Conservation (phyloP, 2,113 vertebrate species). For the Microtus pennsylvanicus region DNA sequence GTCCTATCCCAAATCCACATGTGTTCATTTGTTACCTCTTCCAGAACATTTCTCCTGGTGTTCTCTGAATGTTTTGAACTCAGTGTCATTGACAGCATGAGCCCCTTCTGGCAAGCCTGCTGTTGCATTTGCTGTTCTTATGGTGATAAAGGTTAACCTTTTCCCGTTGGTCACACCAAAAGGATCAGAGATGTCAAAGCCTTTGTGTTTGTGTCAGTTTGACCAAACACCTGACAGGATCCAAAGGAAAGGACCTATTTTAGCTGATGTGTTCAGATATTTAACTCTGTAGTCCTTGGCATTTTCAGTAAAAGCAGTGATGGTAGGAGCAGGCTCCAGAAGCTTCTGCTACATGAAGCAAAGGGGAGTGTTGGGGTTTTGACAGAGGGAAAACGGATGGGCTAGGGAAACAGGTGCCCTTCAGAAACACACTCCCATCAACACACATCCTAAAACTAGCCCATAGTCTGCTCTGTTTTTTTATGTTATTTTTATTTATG, state of each 20-base stretch:
- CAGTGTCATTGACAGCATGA: not conserved
- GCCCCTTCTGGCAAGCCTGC: too few species aligned
- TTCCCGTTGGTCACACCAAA: not conserved
- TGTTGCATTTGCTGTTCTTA: not conserved
- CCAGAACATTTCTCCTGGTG: not conserved
- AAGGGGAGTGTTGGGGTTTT: not conserved
- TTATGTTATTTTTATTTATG: not conserved
- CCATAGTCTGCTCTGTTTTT: not conserved
- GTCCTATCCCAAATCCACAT: fast-evolving
- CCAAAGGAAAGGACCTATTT: not conserved
- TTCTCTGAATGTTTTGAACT: not conserved
- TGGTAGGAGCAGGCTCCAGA: not conserved
- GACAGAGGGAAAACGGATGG: not conserved
- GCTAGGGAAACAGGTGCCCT: not conserved
- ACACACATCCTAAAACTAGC: not conserved
- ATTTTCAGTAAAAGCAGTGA: not conserved
- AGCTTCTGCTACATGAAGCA: not conserved
- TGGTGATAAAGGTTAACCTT: not conserved
- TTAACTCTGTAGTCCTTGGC: not conserved
- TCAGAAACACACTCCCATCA: not conserved
- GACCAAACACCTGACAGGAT: not conserved
- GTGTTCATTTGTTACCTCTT: not conserved
- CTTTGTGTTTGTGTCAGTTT: not conserved
- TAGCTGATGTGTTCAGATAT: not conserved
- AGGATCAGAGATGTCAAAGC: not conserved